Evolutionary conservation across 2,888 invertebrate genomes (phyloP).

Genomic region (Diachrysia chrysitis): DNA sequence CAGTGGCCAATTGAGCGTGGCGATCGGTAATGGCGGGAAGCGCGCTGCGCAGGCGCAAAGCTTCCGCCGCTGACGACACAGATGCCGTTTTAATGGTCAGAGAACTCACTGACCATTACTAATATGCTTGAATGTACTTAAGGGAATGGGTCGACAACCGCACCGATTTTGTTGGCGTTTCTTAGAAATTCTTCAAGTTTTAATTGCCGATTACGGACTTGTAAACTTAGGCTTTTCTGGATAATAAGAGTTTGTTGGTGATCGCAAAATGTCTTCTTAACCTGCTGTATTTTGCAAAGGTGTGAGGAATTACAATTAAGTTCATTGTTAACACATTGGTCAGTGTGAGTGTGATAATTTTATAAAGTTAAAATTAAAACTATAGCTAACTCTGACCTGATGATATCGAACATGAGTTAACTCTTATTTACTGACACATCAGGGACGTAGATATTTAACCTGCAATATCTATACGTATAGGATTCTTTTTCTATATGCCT

Average conservation of each 20-base stretch:
- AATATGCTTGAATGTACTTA: constrained; percentile 58
- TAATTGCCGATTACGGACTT: neutral
- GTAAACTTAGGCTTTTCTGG: neutral
- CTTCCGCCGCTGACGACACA: constrained; percentile 60
- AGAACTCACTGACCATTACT: constrained; percentile 62
- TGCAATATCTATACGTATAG: neutral
- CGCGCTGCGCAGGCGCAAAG: constrained; percentile 44
- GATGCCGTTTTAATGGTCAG: constrained; percentile 64
- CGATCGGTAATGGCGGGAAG: constrained; percentile 61
- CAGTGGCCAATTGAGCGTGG: constrained; percentile 49
- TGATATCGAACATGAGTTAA: neutral
- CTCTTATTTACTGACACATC: neutral
- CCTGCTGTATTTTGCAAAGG: neutral
- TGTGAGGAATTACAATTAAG: neutral
- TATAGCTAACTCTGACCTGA: neutral
- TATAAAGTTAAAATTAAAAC: no score
- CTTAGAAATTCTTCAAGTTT: neutral
- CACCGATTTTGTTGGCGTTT: constrained; percentile 27
- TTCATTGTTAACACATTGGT: neutral
- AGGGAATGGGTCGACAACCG: constrained; percentile 58
- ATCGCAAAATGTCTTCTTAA: neutral
- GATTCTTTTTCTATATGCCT: neutral
- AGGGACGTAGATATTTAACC: neutral
- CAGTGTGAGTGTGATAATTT: no score
- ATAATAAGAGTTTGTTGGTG: neutral